Percentiles rank a stretch among this genome's conserved stretches.
These are phyloP conservation scores for Rhinogobius similis DNA, from an alignment of 2,113 vertebrate species.

Conservation along the genomic window DNA sequence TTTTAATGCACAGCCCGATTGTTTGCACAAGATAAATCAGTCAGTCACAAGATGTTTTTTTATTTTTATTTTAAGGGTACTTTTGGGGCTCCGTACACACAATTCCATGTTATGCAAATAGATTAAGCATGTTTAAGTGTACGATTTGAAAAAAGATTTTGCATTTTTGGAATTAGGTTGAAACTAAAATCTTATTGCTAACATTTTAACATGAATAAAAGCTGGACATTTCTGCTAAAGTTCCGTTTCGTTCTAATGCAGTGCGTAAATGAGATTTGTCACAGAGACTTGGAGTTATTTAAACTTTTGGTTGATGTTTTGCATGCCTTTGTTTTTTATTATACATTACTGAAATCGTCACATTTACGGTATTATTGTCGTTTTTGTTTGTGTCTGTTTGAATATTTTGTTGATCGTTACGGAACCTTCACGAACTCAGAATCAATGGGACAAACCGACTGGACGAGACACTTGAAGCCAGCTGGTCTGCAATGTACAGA, in stretches of 20 bases:
- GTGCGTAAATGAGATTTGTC: background rate
- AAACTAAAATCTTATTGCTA: background rate
- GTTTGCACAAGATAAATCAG: too few relatives aligned
- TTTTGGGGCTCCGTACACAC: too few relatives aligned
- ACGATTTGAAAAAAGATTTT: background rate
- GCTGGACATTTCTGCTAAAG: background rate
- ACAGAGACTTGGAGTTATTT: background rate
- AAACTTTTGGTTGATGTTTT: background rate
- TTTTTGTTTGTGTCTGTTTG: slow-evolving; percentile 10
- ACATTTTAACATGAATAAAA: background rate
- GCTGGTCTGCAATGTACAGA: slow-evolving; percentile 68
- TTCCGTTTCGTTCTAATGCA: background rate
- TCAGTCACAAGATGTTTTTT: too few relatives aligned
- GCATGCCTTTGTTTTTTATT: background rate
- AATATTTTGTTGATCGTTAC: background rate
- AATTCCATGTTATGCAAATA: too few relatives aligned
- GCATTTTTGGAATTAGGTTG: background rate
- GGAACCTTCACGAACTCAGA: background rate
- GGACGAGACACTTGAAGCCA: slow-evolving; percentile 44
- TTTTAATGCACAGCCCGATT: too few relatives aligned
- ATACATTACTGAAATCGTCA: slow-evolving; percentile 8
- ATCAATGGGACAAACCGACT: background rate
- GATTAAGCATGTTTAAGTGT: too few relatives aligned
- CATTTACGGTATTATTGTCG: slow-evolving; percentile 38
- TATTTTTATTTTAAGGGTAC: too few relatives aligned